These are phyloP conservation scores for Mus minutoides DNA, from an alignment of 2,797 vertebrate genomes.

Conservation along the genomic window DNA sequence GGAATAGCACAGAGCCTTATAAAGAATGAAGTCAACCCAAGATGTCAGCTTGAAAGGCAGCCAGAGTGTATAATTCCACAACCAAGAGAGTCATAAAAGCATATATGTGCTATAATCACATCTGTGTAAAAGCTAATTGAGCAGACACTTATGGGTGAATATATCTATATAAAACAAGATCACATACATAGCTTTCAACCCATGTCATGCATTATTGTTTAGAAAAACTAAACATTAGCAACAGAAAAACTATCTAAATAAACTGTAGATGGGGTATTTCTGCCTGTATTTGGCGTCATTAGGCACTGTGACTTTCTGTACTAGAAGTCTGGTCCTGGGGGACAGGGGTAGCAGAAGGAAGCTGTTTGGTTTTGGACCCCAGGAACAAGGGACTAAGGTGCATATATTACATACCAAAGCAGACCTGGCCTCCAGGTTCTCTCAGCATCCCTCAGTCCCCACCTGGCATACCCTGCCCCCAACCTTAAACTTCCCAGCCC, in stretches of 20 bases:
- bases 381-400: neutral
- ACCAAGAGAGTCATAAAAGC: neutral
- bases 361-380: neutral
- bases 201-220: neutral
- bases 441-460: neutral
- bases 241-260: neutral
- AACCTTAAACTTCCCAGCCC: neutral
- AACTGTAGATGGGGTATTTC: neutral
- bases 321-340: neutral
- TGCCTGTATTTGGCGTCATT: fast-evolving
- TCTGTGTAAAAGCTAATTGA: neutral
- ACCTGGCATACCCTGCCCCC: neutral
- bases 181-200: neutral
- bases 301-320: neutral
- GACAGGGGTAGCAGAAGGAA: neutral
- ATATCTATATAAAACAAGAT: neutral
- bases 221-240: neutral
- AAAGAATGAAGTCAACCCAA: neutral
- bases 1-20: neutral
- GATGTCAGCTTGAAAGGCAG: neutral
- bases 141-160: neutral
- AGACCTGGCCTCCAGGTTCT: neutral
- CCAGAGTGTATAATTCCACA: fast-evolving
- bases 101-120: fast-evolving
- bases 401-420: neutral